These are phyloP conservation scores for Hirtodrosophila cameraria DNA, from an alignment of 2,888 invertebrate genomes.

Conservation along the genomic window DNA sequence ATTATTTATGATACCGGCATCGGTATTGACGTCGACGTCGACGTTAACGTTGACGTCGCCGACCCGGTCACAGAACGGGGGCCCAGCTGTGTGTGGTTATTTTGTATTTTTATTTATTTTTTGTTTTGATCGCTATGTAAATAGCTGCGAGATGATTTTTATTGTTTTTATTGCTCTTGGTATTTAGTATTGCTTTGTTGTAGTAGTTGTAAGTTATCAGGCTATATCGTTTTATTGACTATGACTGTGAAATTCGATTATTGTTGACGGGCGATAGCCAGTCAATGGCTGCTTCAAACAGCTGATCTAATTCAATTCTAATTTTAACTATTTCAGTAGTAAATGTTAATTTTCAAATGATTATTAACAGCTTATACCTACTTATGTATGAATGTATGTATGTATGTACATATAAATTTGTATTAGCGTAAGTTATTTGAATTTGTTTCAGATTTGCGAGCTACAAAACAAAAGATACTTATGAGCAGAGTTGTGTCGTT, in stretches of 20 bases:
- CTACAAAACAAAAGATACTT: no score
- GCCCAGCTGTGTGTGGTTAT: conserved; percentile 33
- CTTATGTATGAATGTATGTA: no score
- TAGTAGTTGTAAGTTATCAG: conserved; percentile 24
- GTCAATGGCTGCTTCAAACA: background rate
- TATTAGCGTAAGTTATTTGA: no score
- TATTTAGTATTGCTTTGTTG: conserved; percentile 41
- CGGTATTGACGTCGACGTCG: conserved; percentile 15
- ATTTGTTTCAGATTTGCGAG: no score
- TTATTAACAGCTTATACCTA: background rate
- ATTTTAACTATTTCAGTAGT: background rate
- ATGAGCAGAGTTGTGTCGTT: no score
- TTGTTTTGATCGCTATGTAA: conserved; percentile 74
- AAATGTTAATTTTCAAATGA: background rate
- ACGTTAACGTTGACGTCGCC: conserved; percentile 9
- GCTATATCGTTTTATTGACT: conserved; percentile 22
- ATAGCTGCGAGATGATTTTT: conserved; percentile 67
- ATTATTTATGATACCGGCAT: conserved; percentile 74
- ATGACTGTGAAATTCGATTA: conserved; percentile 27
- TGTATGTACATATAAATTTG: no score
- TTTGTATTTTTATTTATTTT: conserved; percentile 24
- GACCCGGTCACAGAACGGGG: conserved; percentile 44
- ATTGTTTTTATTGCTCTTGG: conserved; percentile 52
- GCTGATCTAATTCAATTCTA: conserved; percentile 6
- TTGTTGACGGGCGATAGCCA: conserved; percentile 8